Evolutionary conservation across 1,140 invertebrate species (phyloP), one percentile per base, ranked within the genome.

Genomic region (Galendromus occidentalis): DNA sequence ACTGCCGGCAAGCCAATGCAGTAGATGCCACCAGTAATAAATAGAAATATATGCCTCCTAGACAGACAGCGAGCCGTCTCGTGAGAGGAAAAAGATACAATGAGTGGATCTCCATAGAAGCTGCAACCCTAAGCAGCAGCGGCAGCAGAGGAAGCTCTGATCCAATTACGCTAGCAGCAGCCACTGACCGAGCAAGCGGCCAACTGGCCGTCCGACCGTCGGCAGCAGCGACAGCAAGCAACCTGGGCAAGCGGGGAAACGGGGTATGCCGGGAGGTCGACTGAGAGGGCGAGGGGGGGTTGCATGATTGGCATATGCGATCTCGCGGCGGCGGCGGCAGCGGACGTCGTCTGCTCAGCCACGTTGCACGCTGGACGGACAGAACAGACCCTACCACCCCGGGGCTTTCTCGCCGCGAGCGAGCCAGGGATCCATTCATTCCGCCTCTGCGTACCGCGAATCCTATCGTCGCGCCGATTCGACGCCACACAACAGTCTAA

Each of bases 51-150:
- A 59, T 59, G 14, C 22, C 51, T 59, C 22, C 51, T 17, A 59
- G 51, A 14, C 14, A 25, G 51, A 14, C 25, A 59, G 25, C 22
- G 51, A 25, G 51, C 14, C 1, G 14, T 22, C 51, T 17, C n/a
- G 14, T 14, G 51, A 1, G 22, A 59, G 25, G 9, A 9, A 59
- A 59, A 2, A 22, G 51, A 59, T 59, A 59, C 51, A 59, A 59
- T 59, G 51, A 59, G 51, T 33, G 51, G 51, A 25, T 59, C 22
- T 59, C 51, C 51, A 59, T 59, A 59, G 17, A 59, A 39, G 33
- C 9, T 39, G 51, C 51, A 28, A 28, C 45, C 45, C 45, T 28
- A 47, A 4, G 45, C 45, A 14, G 45, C 42, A 44, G 42, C 28
- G 4, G 45, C 14, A 33, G 51, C 51, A 59, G 51, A 59, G 33